Conservation (phyloP, 1,140 invertebrate genomes). For the Drosophila funebris region DNA sequence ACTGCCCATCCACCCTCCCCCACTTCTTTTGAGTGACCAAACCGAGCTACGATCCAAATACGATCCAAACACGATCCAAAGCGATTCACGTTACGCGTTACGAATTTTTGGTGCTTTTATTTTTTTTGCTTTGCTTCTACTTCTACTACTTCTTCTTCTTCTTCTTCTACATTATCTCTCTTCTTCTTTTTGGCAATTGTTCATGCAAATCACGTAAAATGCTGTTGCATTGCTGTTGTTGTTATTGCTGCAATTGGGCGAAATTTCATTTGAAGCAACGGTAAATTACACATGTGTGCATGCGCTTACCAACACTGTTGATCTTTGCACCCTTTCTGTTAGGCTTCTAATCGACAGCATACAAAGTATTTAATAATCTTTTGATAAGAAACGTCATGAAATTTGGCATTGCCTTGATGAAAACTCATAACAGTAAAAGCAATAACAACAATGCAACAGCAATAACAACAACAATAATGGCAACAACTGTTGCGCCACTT, state of each 20-base stretch:
- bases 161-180: neutral
- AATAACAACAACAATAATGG: neutral
- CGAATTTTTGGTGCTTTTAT: neutral
- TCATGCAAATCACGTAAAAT: slow-evolving; percentile 68
- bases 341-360: neutral
- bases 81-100: slow-evolving; percentile 9
- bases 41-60: slow-evolving; percentile 1
- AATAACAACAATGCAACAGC: slow-evolving; percentile 5
- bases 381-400: slow-evolving; percentile 32
- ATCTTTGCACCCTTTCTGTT: slow-evolving; percentile 22
- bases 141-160: neutral
- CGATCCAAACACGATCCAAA: slow-evolving; percentile 15
- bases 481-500: slow-evolving; percentile 18
- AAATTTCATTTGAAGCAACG: slow-evolving; percentile 46
- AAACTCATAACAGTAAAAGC: slow-evolving; percentile 3
- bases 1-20: slow-evolving; percentile 2
- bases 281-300: slow-evolving; percentile 28
- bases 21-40: slow-evolving; percentile 5
- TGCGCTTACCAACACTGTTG: slow-evolving; percentile 16
- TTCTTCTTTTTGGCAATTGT: slow-evolving; percentile 35
- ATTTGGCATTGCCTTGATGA: slow-evolving; percentile 34
- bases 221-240: slow-evolving; percentile 33
- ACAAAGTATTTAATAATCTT: slow-evolving; percentile 9
- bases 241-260: slow-evolving; percentile 49
- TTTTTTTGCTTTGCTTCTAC: too few relatives aligned